Percentiles rank a stretch among this genome's conserved stretches.
These are phyloP conservation scores for Melanocharis versteri DNA, from an alignment of 2,113 vertebrate species.

Conservation along the genomic window DNA sequence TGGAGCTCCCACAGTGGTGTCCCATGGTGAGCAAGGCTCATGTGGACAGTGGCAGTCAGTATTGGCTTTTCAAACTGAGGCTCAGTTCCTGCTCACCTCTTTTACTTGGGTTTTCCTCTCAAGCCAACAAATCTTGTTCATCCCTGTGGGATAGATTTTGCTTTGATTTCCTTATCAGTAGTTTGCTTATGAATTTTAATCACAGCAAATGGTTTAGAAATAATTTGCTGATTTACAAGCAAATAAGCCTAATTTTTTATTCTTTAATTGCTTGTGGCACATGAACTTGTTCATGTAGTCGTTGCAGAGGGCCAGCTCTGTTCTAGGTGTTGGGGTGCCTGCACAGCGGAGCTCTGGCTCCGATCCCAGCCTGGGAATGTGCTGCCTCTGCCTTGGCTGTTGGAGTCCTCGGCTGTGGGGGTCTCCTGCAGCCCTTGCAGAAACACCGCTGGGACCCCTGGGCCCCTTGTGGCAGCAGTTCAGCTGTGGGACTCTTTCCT, in stretches of 20 bases:
- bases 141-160: background rate
- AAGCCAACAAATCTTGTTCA: background rate
- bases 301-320: background rate
- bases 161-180: background rate
- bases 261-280: background rate
- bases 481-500: conserved; percentile 10
- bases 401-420: background rate
- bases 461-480: background rate
- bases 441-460: background rate
- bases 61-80: background rate
- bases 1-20: background rate
- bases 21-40: background rate
- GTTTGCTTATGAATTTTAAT: background rate
- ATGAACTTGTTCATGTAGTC: fast-evolving
- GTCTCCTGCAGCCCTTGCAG: background rate
- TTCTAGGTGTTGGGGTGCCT: background rate
- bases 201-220: background rate
- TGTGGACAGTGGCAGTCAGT: background rate
- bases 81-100: background rate
- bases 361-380: background rate
- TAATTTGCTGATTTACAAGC: background rate
- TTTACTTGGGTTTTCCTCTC: background rate
- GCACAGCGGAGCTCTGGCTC: background rate
- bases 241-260: background rate
- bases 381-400: background rate